These are phyloP conservation scores for Nudaria mundana DNA, from an alignment of 2,888 invertebrate species.

Conservation along the genomic window DNA sequence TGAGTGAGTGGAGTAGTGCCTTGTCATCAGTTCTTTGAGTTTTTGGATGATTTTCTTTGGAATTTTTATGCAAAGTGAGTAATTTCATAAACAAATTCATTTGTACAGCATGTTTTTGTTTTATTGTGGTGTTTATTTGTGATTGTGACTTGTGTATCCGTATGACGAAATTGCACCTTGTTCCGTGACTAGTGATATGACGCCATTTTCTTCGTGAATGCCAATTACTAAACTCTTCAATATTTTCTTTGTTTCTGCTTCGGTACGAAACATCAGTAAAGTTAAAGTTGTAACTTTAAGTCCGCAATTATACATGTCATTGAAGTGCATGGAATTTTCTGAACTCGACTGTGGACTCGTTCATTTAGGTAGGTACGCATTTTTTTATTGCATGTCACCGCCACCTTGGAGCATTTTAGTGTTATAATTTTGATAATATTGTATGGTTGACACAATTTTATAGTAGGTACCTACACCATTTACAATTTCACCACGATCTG, in stretches of 20 bases:
- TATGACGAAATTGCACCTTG: slow-evolving; percentile 79
- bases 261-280: slow-evolving; percentile 23
- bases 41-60: slow-evolving; percentile 81
- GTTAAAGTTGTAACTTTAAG: slow-evolving; percentile 26
- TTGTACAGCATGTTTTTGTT: slow-evolving; percentile 53
- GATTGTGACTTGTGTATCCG: slow-evolving; percentile 59
- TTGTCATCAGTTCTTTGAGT: slow-evolving; percentile 79
- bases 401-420: slow-evolving; percentile 60
- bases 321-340: slow-evolving; percentile 28
- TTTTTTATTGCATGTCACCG: slow-evolving; percentile 64
- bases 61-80: slow-evolving; percentile 81
- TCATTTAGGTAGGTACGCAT: slow-evolving; percentile 57
- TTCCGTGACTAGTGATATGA: slow-evolving; percentile 81
- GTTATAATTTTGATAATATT: too few relatives aligned
- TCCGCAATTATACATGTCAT: slow-evolving; percentile 30
- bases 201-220: slow-evolving; percentile 82
- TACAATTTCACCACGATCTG: slow-evolving; percentile 16
- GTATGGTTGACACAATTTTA: too few relatives aligned
- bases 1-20: slow-evolving; percentile 82
- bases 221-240: slow-evolving; percentile 76
- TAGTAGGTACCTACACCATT: slow-evolving; percentile 6
- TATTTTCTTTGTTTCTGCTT: slow-evolving; percentile 63
- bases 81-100: slow-evolving; percentile 59
- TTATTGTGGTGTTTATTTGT: slow-evolving; percentile 56
- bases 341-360: slow-evolving; percentile 33